These are phyloP conservation scores for Lagocephalus sceleratus DNA, from an alignment of 2,797 vertebrate species.

Conservation along the genomic window DNA sequence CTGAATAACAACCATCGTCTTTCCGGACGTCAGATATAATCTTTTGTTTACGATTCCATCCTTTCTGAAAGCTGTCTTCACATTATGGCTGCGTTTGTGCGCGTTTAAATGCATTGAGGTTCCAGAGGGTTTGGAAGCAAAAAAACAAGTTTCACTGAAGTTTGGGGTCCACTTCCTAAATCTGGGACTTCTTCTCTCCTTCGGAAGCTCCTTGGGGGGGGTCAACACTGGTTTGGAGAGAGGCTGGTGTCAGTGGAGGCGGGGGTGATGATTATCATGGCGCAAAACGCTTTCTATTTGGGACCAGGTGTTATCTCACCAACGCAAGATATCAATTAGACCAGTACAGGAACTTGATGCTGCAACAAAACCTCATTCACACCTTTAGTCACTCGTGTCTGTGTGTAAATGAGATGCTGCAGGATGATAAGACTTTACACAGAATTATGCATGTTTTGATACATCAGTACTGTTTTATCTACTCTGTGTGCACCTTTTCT, in stretches of 20 bases:
- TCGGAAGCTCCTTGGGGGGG: constrained; percentile 16
- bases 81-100: constrained; percentile 30
- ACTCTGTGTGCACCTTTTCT: no score
- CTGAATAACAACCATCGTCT: constrained; percentile 42
- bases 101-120: constrained; percentile 22
- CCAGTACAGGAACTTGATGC: constrained; percentile 12
- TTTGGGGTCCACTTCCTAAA: constrained; percentile 5
- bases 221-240: constrained; percentile 17
- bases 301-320: constrained; percentile 21
- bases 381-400: background rate
- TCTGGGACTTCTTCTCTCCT: constrained; percentile 3
- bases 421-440: no score
- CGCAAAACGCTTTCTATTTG: constrained; percentile 19
- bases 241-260: constrained; percentile 17
- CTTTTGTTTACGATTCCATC: constrained; percentile 46
- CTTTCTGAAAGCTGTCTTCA: constrained; percentile 15
- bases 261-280: constrained; percentile 25
- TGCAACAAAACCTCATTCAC: constrained; percentile 10
- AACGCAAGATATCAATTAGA: constrained; percentile 14
- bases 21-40: constrained; percentile 26
- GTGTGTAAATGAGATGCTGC: background rate
- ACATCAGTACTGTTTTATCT: no score
- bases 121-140: constrained; percentile 7
- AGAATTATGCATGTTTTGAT: no score
- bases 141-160: background rate